Percentiles rank a stretch among this genome's conserved stretches.
phyloP scores from a whole-genome alignment of 1,140 invertebrate genomes.

The Nasonia vitripennis region DNA sequence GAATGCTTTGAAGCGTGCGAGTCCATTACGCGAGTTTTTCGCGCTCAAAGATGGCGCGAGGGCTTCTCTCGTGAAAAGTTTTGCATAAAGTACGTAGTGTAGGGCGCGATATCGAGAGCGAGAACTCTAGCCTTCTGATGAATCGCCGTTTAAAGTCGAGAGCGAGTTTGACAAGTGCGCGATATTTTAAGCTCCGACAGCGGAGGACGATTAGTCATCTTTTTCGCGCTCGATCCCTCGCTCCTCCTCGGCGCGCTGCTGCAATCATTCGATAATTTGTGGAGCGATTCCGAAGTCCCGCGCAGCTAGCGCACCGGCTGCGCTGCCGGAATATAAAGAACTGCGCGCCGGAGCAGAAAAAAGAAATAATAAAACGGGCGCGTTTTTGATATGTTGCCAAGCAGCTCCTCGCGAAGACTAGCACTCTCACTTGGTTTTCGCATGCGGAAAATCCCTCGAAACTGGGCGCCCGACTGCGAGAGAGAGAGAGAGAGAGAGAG shows the following conservation, averaged over 20 bases:
- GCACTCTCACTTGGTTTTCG: neutral
- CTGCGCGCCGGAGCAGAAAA: neutral
- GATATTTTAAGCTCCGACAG: no score
- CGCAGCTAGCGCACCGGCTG: no score
- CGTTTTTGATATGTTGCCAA: constrained; percentile 66
- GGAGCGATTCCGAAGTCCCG: neutral
- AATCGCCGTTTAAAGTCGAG: neutral
- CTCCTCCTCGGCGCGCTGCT: no score
- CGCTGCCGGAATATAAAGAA: neutral
- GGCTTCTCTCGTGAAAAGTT: no score
- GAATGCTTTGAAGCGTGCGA: neutral
- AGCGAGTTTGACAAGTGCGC: no score
- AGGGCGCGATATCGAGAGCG: neutral
- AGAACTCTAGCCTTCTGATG: neutral
- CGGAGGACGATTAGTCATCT: neutral
- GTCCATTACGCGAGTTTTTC: neutral
- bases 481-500: no score
- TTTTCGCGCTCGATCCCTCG: neutral
- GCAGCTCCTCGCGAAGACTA: constrained; percentile 51
- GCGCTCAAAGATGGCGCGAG: neutral
- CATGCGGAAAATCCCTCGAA: constrained; percentile 10
- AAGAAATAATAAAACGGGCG: constrained; percentile 17
- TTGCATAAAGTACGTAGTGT: no score
- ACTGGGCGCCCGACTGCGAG: neutral
- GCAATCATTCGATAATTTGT: constrained; percentile 12